Base-by-base conservation (phyloP, 2,888 invertebrate genomes). In the Mythimna vitellina region DNA sequence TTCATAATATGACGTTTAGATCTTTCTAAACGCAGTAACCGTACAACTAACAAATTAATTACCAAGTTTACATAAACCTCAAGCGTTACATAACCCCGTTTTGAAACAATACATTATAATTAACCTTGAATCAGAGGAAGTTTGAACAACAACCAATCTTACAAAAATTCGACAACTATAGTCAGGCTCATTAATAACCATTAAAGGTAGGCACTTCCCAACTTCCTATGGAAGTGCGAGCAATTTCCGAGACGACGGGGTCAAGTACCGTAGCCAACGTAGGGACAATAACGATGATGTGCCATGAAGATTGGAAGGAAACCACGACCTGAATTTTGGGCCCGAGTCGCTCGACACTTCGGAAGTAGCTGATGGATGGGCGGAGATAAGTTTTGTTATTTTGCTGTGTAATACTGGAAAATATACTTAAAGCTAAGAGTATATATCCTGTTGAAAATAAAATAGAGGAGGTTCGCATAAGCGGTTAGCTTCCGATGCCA, bases 241-340 rank as follows among this genome's bases (percentile, higher is more conserved):
- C 88, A 91, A 93, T 92, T 91, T 93, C 93, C 86, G 83, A 75
- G 58, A 72, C 92, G 88, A 89, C 88, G 78, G 91, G 92, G 92
- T 92, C 92, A 92, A 90, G 88, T 88, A 83, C 82, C 66, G 22
- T 35, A 62, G 53, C 53, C 53, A 53, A n/a, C 53, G 53, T 58
- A 63, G 84, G 83, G 81, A 83, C 87, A 86, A 87, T 88, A 83
- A 86, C 76, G 86, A 82, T 88, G 90, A 90, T 88, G 85, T 78
- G 77, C 89, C 87, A 79, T 89, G 84, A 90, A 89, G 84, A 84
- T 85, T 83, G 87, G 83, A 88, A 90, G 92, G 93, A 93, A 92
- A 84, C 84, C 83, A 83, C 82, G 91, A 78, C 90, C 91, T 88
- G 83, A 78, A 88, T 89, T 86, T 81, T 70, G 29, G 70, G 56